A percentile compares a stretch with the other conserved stretches of the same genome.
Evolutionary conservation across 2,797 vertebrate genomes (phyloP).

Genomic region (Odontamblyopus lacepedii): DNA sequence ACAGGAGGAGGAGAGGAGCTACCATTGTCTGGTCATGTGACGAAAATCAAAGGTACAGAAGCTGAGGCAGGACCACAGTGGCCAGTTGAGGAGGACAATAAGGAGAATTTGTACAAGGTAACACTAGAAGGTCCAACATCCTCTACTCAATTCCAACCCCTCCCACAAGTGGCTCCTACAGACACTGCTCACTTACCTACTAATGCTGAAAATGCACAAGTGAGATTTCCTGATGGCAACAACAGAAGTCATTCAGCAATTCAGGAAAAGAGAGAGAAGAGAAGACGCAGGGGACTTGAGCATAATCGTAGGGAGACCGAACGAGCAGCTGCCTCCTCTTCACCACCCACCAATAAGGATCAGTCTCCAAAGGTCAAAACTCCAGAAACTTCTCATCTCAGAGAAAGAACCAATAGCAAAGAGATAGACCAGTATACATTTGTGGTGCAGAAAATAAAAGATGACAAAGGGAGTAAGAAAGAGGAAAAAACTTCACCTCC

Average conservation of each 20-base stretch:
- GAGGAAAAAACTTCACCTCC: conserved; percentile 58
- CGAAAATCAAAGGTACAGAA: conserved; percentile 46
- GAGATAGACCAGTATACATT: conserved; percentile 79
- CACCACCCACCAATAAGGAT: conserved; percentile 51
- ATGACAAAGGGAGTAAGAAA: conserved; percentile 60
- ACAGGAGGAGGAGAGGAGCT: conserved; percentile 21
- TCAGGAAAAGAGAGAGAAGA: conserved; percentile 90
- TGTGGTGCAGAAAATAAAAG: conserved; percentile 63
- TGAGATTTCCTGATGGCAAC: not conserved
- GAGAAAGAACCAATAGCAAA: conserved; percentile 72
- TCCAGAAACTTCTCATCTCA: conserved; percentile 56
- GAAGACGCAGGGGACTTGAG: conserved; percentile 89
- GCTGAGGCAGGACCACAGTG: conserved; percentile 69
- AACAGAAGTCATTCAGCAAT: conserved; percentile 50
- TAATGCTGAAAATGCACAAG: conserved; percentile 39
- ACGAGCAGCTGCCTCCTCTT: conserved; percentile 70
- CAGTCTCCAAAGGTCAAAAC: conserved; percentile 57
- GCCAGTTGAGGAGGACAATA: conserved; percentile 41
- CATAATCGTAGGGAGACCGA: conserved; percentile 91
- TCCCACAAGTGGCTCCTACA: conserved; percentile 11
- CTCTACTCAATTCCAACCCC: conserved; percentile 10
- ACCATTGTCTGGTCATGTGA: conserved; percentile 13
- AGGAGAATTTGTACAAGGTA: conserved; percentile 42
- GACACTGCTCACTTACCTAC: conserved; percentile 12
- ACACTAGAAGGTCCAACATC: conserved; percentile 25